A percentile compares a stretch with the other conserved stretches of the same genome.
These are phyloP conservation scores for Cotesia chilonis DNA, from an alignment of 1,140 invertebrate species.

Conservation along the genomic window DNA sequence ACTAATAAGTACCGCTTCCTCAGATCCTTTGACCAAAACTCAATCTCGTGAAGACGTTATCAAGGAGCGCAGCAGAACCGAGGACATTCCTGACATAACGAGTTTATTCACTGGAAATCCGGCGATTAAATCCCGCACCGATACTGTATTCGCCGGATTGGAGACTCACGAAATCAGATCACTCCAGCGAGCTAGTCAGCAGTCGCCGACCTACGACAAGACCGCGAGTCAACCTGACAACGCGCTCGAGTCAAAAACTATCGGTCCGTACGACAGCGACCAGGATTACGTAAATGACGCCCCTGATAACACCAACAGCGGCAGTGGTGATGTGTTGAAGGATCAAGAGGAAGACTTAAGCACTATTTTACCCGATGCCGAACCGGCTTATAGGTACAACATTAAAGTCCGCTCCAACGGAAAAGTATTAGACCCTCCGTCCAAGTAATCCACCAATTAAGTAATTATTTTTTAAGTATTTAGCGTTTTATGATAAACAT, in stretches of 20 bases:
- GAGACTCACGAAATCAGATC: slow-evolving; percentile 57
- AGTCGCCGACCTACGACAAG: slow-evolving; percentile 25
- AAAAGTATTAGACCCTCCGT: slow-evolving; percentile 66
- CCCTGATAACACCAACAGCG: slow-evolving; percentile 38
- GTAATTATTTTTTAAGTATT: slow-evolving; percentile 10
- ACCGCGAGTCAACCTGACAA: slow-evolving; percentile 24
- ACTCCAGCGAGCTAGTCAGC: slow-evolving; percentile 35
- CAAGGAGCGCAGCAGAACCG: slow-evolving; percentile 40
- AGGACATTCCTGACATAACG: slow-evolving; percentile 58
- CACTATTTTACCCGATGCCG: slow-evolving; percentile 60
- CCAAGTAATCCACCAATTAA: slow-evolving; percentile 55
- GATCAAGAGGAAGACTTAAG: slow-evolving; percentile 62
- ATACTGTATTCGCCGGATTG: slow-evolving; percentile 57
- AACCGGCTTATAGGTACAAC: slow-evolving; percentile 63
- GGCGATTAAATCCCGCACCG: slow-evolving; percentile 44
- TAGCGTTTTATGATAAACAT: slow-evolving; percentile 5
- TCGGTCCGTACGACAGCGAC: slow-evolving; percentile 59
- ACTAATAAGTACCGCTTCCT: slow-evolving; percentile 31
- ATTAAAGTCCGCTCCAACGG: slow-evolving; percentile 64
- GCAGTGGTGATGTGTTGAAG: slow-evolving; percentile 5
- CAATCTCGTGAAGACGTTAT: not conserved
- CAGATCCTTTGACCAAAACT: slow-evolving; percentile 2
- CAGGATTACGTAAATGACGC: slow-evolving; percentile 59
- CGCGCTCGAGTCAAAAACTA: slow-evolving; percentile 48
- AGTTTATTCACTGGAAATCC: slow-evolving; percentile 56